Evolutionary conservation across 2,888 invertebrate species (phyloP).

Genomic region (Aphrophora alni): DNA sequence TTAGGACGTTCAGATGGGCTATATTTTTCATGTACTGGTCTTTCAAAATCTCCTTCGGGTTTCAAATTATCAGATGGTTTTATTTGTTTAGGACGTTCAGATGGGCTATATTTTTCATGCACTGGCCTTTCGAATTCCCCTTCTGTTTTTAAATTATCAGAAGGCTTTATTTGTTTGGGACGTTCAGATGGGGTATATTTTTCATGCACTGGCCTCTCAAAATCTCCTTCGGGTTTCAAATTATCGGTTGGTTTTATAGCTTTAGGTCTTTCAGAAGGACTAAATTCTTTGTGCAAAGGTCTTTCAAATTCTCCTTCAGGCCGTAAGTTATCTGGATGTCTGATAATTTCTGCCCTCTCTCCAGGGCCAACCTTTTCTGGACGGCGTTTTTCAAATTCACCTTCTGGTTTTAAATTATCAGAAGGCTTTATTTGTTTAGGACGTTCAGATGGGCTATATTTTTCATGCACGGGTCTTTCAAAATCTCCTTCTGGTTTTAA

Average conservation of each 20-base stretch:
- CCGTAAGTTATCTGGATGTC: conserved; percentile 53
- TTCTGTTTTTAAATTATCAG: conserved; percentile 64
- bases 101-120: conserved; percentile 58
- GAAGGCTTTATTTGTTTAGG: conserved; percentile 59
- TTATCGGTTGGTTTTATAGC: conserved; percentile 63
- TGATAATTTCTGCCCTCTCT: conserved; percentile 52
- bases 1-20: conserved; percentile 63
- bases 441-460: conserved; percentile 61
- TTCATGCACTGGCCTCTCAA: conserved; percentile 56
- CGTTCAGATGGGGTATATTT: conserved; percentile 58
- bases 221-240: conserved; percentile 60
- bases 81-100: conserved; percentile 51
- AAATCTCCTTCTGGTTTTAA: conserved; percentile 58
- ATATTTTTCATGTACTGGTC: conserved; percentile 54
- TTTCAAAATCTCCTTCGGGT: conserved; percentile 59
- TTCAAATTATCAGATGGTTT: conserved; percentile 61
- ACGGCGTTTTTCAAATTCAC: conserved; percentile 58
- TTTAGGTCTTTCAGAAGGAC: conserved; percentile 59
- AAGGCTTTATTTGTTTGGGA: conserved; percentile 54
- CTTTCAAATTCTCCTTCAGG: conserved; percentile 59
- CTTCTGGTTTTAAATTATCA: conserved; percentile 61
- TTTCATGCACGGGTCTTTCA: conserved; percentile 54
- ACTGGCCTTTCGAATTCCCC: conserved; percentile 60
- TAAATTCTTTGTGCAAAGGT: conserved; percentile 59
- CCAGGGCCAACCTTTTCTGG: conserved; percentile 47